Evolutionary conservation across 2,888 invertebrate species (phyloP), one percentile per base, ranked within the genome.

Genomic region (Noctuana brunneofusca): DNA sequence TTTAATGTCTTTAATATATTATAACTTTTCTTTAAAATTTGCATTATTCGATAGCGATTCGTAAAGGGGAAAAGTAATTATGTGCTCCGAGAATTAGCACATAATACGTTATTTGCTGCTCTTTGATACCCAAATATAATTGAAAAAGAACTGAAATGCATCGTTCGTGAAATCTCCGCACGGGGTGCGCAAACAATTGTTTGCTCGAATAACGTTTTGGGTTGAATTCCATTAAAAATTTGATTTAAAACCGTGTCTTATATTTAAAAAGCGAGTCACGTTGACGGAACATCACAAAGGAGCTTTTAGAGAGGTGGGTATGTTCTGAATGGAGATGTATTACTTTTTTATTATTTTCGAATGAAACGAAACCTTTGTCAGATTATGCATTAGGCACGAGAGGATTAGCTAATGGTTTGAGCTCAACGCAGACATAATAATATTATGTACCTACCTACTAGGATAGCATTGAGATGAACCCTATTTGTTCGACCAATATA

Each of bases 301-400:
- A 41, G 62, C 55, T 55, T 50, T 62, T 50, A 55, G 12, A 55
- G 54, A 57, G 48, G 63, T 56, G 24, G 22, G 43, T 41, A 46
- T 57, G 35, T 46, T 52, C 16, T 30, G 56, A 52, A 63, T 57
- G 63, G 35, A 41, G 41, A 57, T 46, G 58, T 62, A 68, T 66
- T 59, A 66, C 65, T 55, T 65, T 65, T 66, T 64, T 56, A 63
- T 66, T 69, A 67, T 65, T 69, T 69, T 69, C 66, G 67, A 73
- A 74, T 66, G 66, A 55, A 75, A 67, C 68, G 66, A 69, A 71
- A 75, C 73, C 71, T 75, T 75, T 69, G 65, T 69, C 68, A 69
- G 73, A 74, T 76, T n/a, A 75, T 79, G 80, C 81, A 81, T 81
- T 81, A 80, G 79, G 72, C 71, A 72, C 75, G 78, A 58, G 57